These are phyloP conservation scores for Diadromus collaris DNA, from an alignment of 2,888 invertebrate species.

Conservation along the genomic window DNA sequence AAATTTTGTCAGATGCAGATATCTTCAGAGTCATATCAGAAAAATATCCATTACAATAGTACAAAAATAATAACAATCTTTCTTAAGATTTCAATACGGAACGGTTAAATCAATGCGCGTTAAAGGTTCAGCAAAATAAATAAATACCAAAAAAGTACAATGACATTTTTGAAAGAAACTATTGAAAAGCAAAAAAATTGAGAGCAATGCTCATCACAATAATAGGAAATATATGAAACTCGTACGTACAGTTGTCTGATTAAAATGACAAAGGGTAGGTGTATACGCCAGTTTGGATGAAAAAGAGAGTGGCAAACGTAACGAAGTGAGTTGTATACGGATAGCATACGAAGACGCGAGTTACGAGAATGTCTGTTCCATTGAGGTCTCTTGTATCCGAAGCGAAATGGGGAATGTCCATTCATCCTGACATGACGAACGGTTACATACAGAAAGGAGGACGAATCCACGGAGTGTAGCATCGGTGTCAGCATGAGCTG, in stretches of 20 bases:
- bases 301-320: conserved; percentile 21
- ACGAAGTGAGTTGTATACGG: conserved; percentile 24
- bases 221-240: not conserved
- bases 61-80: no score
- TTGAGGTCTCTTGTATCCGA: conserved; percentile 38
- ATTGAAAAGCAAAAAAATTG: not conserved
- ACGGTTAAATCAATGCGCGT: conserved; percentile 19
- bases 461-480: conserved; percentile 1
- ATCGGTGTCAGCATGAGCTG: conserved; percentile 6
- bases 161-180: no score
- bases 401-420: conserved; percentile 51
- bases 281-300: not conserved
- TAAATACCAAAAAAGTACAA: not conserved
- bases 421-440: conserved; percentile 51
- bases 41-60: no score
- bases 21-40: no score
- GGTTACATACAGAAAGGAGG: conserved; percentile 5
- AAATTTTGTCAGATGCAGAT: no score
- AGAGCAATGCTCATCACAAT: conserved; percentile 22
- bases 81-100: no score
- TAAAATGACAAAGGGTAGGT: conserved; percentile 1
- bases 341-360: conserved; percentile 23
- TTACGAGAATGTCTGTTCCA: conserved; percentile 37
- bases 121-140: not conserved
- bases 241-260: not conserved